Conservation (phyloP, 2,113 vertebrate genomes). For the Pungitius pungitius region DNA sequence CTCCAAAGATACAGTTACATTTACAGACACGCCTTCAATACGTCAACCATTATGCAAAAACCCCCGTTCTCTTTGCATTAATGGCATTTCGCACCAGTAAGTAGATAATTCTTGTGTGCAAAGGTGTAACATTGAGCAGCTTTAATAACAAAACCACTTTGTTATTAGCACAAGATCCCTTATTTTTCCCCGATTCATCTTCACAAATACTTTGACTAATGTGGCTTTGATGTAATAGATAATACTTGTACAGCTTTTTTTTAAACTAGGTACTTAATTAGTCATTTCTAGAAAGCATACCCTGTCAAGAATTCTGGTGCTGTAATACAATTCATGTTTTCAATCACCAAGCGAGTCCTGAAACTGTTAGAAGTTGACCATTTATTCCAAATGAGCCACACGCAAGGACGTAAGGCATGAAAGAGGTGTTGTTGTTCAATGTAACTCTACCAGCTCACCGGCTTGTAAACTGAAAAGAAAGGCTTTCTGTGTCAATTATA, state of each 20-base stretch:
- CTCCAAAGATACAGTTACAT: slow-evolving; percentile 25
- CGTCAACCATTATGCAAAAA: slow-evolving; percentile 4
- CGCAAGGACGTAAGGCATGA: not conserved
- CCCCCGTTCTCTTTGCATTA: slow-evolving; percentile 43
- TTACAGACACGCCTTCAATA: slow-evolving; percentile 11
- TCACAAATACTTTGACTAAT: not conserved
- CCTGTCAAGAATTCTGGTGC: not conserved
- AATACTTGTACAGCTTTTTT: not conserved
- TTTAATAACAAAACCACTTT: too few relatives aligned
- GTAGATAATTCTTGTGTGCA: slow-evolving; percentile 60
- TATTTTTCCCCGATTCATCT: too few relatives aligned
- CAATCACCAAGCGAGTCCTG: not conserved
- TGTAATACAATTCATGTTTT: not conserved
- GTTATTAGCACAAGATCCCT: too few relatives aligned
- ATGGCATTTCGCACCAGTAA: slow-evolving; percentile 46
- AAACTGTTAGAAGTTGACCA: slow-evolving; percentile 10
- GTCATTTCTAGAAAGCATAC: not conserved
- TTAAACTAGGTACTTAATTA: not conserved
- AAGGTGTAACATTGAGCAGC: slow-evolving; percentile 68
- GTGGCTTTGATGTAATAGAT: not conserved
- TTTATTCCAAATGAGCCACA: slow-evolving; percentile 11
- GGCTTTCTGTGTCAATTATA: not conserved
- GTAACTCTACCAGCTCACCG: not conserved
- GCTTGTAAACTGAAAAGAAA: slow-evolving; percentile 18
- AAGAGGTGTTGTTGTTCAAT: slow-evolving; percentile 6